Base-by-base conservation (phyloP, 1,140 invertebrate genomes). In the Holotrichia oblita region DNA sequence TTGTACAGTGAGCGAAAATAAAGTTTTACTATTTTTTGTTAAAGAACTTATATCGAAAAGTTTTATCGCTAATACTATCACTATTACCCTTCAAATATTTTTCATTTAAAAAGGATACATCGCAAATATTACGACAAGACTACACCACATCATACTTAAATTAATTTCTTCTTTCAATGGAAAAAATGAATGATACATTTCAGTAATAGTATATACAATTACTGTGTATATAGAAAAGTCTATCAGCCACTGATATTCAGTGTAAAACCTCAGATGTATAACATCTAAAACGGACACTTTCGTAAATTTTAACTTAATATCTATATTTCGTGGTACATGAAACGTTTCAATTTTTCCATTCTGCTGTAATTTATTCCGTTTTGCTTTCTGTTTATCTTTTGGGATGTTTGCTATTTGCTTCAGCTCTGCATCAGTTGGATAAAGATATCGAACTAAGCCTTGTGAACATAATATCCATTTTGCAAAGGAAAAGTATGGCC, bases 201-300 rank as follows among this genome's bases (percentile, higher is more conserved):
- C 97, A 40, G 97, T 98, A 69, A 95, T 84, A 77, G 92, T 87
- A 87, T 98, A 99, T n/a, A 99, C 95, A 82, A 97, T 88, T 27
- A 90, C 86, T 55, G 96, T 90, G 88, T 97, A 97, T 2, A 97
- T 80, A 75, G 96, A 93, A 88, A 98, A 99, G 88, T 99, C 97
- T 48, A 99, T 88, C 44, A 99, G 89, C 97, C 97, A 99, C 84
- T 98, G 94, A 87, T 96, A 99, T 85, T 99, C 98, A 17, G 93
- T 89, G 85, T 97, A 99, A 89, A 94, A 99, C 85, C 95, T 93
- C 78, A 99, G 91, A 87, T 97, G 94, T 14, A 98, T 89, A 24
- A 99, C 92, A 90, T 99, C 97, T n/a, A 94, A 86, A 8, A 91
- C 87, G 44, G 92, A 91, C 2, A 99, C 92, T 85, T 93, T 93